Evolutionary conservation across 2,797 vertebrate species (phyloP).

Genomic region (Tadarida brasiliensis): DNA sequence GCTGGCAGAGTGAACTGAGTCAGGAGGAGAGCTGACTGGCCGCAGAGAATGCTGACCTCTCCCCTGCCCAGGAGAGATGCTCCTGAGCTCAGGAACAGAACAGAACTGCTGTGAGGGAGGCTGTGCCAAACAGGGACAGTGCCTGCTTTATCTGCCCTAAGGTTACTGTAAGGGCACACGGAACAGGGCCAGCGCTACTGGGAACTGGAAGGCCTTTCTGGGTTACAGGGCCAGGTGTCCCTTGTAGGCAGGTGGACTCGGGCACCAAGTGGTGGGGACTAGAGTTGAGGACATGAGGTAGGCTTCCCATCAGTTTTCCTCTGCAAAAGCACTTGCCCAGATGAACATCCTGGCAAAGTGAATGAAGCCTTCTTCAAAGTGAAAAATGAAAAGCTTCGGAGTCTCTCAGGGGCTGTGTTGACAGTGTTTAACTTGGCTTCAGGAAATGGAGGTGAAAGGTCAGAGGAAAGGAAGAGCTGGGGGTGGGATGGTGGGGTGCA

Average conservation of each 20-base stretch:
- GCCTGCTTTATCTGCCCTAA: background rate
- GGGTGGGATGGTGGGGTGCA: background rate
- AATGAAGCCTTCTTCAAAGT: background rate
- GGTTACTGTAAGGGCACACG: background rate
- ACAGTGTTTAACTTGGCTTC: background rate
- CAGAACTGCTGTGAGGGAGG: background rate
- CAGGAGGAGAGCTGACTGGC: background rate
- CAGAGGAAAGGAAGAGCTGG: background rate
- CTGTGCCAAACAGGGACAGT: accelerated
- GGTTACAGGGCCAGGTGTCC: background rate
- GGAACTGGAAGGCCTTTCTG: background rate
- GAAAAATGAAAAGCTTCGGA: background rate
- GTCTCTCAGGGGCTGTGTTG: background rate
- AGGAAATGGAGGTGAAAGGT: background rate
- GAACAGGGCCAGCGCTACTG: background rate
- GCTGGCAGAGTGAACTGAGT: background rate
- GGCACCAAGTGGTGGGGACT: background rate
- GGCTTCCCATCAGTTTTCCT: background rate
- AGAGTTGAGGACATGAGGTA: background rate
- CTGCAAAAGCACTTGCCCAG: background rate
- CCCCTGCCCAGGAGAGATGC: background rate
- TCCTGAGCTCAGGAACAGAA: background rate
- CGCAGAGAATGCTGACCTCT: background rate
- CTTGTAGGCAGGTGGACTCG: background rate
- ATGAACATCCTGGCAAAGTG: background rate